These are phyloP conservation scores for Dolichallabes microphthalmus DNA, from an alignment of 2,113 vertebrate genomes.

Conservation along the genomic window DNA sequence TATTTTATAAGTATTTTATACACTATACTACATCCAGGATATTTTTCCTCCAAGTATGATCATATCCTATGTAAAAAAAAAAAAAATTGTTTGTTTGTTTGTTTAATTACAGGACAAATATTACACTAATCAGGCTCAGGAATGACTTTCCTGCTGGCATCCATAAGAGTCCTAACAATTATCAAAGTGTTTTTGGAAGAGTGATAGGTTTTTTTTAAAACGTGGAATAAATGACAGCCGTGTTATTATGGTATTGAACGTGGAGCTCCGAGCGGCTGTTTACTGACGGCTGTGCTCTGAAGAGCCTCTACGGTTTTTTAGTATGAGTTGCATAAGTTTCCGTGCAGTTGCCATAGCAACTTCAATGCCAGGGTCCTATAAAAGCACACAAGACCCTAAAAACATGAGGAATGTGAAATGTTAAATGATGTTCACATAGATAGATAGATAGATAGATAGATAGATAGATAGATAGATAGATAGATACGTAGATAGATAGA, in stretches of 20 bases:
- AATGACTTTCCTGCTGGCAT: conserved; percentile 13
- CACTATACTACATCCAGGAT: background rate
- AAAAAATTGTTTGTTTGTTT: background rate
- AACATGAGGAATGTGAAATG: conserved; percentile 20
- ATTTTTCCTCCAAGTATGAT: background rate
- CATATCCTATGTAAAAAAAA: background rate
- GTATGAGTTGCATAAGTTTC: conserved; percentile 21
- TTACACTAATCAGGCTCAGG: conserved; percentile 24
- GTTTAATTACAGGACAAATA: conserved; percentile 17
- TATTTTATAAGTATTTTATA: background rate
- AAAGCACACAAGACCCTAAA: background rate
- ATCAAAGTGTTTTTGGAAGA: background rate
- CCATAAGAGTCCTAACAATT: background rate
- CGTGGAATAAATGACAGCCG: background rate
- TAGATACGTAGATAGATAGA: background rate
- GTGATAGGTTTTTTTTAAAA: background rate
- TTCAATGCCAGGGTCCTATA: background rate
- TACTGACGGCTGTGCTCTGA: background rate
- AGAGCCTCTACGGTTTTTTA: conserved; percentile 1
- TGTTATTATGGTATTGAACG: background rate
- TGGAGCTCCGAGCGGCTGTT: background rate
- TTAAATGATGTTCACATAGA: background rate
- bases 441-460: background rate
- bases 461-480: background rate
- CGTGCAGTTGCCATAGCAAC: conserved; percentile 34